A percentile compares a stretch with the other conserved stretches of the same genome.
Conservation (phyloP, 2,113 vertebrate species). For the Antechinus stuartii region DNA sequence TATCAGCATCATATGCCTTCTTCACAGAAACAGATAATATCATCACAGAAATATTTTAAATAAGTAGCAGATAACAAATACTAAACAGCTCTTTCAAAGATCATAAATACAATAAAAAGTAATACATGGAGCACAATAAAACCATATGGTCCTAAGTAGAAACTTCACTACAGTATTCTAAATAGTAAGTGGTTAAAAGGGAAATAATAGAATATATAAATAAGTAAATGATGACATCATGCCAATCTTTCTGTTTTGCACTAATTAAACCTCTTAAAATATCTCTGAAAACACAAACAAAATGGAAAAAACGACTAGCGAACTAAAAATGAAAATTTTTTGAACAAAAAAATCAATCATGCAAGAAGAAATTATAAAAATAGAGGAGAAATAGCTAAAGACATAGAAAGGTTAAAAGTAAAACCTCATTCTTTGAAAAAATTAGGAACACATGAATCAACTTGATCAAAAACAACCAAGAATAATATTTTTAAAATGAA, state of each 20-base stretch:
- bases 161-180: background rate
- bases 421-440: background rate
- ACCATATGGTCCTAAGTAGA: background rate
- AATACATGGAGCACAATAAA: background rate
- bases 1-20: background rate
- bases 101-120: background rate
- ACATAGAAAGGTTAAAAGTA: background rate
- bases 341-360: background rate
- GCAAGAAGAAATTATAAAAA: background rate
- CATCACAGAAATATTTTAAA: background rate
- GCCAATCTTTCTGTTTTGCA: background rate
- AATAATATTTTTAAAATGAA: background rate
- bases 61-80: background rate
- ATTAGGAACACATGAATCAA: background rate
- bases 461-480: background rate
- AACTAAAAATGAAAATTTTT: background rate
- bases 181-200: background rate
- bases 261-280: background rate
- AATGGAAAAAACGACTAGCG: background rate
- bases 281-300: background rate
- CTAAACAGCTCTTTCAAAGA: background rate
- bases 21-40: background rate
- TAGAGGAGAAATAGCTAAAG: background rate
- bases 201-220: background rate
- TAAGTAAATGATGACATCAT: background rate